phyloP scores from a whole-genome alignment of 2,888 invertebrate genomes.

The Tenthredo livida region DNA sequence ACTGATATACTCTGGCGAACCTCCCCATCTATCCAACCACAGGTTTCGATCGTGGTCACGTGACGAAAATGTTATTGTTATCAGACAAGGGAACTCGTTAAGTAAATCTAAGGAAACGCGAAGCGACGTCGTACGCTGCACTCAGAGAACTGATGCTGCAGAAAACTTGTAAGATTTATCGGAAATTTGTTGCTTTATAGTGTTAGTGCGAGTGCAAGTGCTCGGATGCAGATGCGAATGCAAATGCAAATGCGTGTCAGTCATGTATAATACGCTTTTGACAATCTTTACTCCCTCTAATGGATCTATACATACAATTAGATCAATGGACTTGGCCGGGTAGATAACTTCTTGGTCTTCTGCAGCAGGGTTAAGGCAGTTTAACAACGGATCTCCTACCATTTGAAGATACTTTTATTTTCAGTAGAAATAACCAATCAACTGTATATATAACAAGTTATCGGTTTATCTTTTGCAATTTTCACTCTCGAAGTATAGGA shows the following conservation, averaged over 20 bases:
- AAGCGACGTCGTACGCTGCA: background rate
- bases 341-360: constrained; percentile 29
- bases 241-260: background rate
- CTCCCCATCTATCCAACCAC: constrained; percentile 39
- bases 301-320: constrained; percentile 29
- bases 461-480: background rate
- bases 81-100: background rate
- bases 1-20: constrained; percentile 41
- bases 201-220: constrained; percentile 21
- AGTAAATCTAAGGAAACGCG: background rate
- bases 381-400: background rate
- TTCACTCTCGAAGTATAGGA: background rate
- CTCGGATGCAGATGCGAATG: background rate
- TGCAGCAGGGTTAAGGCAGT: background rate
- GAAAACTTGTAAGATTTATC: background rate
- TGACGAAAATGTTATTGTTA: constrained; percentile 37
- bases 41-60: constrained; percentile 45
- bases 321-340: constrained; percentile 32
- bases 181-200: background rate
- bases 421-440: background rate
- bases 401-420: background rate
- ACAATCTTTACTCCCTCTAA: background rate
- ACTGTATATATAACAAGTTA: background rate
- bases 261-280: background rate
- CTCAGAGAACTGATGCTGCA: constrained; percentile 12